Base-by-base conservation (phyloP, 2,113 vertebrate genomes). In the Raja brachyura region DNA sequence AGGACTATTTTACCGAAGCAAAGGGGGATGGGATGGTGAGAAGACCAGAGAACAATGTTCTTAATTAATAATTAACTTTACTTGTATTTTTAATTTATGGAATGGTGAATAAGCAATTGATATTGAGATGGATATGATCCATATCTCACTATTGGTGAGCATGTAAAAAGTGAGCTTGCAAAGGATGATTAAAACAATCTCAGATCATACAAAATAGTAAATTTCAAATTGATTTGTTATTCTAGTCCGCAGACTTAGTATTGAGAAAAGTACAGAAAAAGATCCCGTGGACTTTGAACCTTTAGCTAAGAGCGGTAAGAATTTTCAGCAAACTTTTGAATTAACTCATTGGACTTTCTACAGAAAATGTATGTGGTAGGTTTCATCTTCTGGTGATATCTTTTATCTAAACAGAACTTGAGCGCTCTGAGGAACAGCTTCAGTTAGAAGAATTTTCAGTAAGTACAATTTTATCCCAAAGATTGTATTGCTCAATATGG, bases 381-480 rank as follows among this genome's bases (percentile, higher is more conserved):
- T 88, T 73, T 92, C 90, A 73, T 39, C 9, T 28, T 73, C 22
- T 90, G 18, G 18, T 92, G 90, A 68, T 92, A 8, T 74, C 33
- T 94, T 95, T n/a, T 94, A 93, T 39, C 92, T 3, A 95, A 93
- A 74, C 93, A 99, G 98, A 98, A 93, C 96, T 99, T 94, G 95
- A 96, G 28, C 96, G 95, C 68, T 97, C 96, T 78, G 98, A 99
- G 93, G 97, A 97, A 66, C 96, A 97, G 85, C 97, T 98, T 95
- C 98, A 99, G 95, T 96, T 94, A 33, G 98, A 98, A 94, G 95
- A 97, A 94, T 96, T 99, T 95, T 93, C 95, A 70, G 98, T 99
- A 95, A 97, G 98, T 97, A 75, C 3, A 83, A 0, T 61, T 90
- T 94, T 7, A 33, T 48, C 39, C 3, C 39, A 76, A 79, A 85